Conservation (phyloP, 2,797 vertebrate species). For the Lepus townsendii region DNA sequence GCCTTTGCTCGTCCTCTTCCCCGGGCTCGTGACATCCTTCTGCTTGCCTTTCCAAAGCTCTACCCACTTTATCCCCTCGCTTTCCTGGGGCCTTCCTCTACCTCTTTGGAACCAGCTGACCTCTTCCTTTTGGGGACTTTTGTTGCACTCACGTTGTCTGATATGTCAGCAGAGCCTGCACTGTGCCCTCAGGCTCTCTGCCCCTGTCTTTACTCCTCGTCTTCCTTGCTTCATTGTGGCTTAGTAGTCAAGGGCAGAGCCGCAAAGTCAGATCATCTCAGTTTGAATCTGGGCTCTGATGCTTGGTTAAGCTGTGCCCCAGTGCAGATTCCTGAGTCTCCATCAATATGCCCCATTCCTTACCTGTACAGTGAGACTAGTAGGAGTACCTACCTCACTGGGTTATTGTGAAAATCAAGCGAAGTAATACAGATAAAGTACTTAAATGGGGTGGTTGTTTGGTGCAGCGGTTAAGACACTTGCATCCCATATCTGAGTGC, state of each 20-base stretch:
- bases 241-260: background rate
- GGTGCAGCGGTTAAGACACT: no score
- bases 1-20: background rate
- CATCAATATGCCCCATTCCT: background rate
- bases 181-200: background rate
- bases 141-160: background rate
- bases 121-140: background rate
- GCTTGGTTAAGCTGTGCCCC: background rate
- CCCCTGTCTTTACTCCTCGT: background rate
- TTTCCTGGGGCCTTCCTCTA: background rate
- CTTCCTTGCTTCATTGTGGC: background rate
- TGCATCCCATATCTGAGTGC: no score
- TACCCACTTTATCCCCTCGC: background rate
- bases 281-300: background rate
- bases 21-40: background rate
- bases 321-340: background rate
- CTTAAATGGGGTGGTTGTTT: background rate
- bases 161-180: background rate
- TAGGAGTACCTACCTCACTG: background rate
- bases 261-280: background rate
- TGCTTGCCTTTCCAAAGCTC: background rate
- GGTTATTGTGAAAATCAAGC: background rate
- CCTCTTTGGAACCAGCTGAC: background rate
- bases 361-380: slow-evolving; percentile 13
- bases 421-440: background rate